Evolutionary conservation across 2,797 vertebrate genomes (phyloP).

Genomic region (Triplophysa bombifrons): DNA sequence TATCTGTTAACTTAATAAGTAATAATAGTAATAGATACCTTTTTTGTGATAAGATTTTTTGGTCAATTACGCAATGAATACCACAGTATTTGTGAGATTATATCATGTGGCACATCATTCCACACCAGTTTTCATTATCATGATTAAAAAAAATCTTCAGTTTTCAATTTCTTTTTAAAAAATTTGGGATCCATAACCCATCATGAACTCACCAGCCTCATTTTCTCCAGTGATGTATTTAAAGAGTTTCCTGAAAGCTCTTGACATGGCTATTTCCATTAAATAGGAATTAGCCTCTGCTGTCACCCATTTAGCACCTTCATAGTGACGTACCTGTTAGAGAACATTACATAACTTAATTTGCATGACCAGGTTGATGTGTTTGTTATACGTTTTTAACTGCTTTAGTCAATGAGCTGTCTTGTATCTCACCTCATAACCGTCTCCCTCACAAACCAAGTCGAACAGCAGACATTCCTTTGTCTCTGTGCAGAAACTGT

Average conservation of each 20-base stretch:
- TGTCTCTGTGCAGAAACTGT: constrained; percentile 67
- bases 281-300: constrained; percentile 51
- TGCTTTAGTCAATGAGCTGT: background rate
- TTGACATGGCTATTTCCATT: constrained; percentile 58
- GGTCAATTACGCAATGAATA: no score
- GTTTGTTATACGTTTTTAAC: background rate
- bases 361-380: background rate
- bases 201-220: constrained; percentile 56
- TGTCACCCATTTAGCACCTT: constrained; percentile 70
- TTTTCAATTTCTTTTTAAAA: no score
- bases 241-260: constrained; percentile 67
- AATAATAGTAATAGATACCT: no score
- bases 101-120: no score
- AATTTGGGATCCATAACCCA: background rate
- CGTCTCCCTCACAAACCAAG: constrained; percentile 58
- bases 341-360: constrained; percentile 5
- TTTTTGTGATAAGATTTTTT: no score
- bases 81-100: no score
- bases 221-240: constrained; percentile 74
- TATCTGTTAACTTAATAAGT: no score
- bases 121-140: no score
- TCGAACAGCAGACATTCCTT: constrained; percentile 71
- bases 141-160: no score
- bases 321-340: constrained; percentile 73
- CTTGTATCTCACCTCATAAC: constrained; percentile 69